Percentiles rank a stretch among this genome's conserved stretches.
phyloP scores from a whole-genome alignment of 2,113 vertebrate genomes.

The Stigmatopora nigra region DNA sequence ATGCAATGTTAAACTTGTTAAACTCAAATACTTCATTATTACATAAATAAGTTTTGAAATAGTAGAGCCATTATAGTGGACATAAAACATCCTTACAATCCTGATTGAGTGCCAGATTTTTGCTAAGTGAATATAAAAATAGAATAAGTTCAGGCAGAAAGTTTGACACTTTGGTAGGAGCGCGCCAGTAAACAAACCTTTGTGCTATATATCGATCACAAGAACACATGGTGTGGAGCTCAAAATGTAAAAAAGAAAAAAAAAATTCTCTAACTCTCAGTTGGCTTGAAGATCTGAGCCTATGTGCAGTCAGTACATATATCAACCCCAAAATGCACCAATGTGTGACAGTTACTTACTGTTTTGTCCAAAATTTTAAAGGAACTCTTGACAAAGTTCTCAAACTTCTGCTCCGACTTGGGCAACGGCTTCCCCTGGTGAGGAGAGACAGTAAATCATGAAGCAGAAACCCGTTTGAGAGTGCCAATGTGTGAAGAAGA shows the following conservation, averaged over 20 bases:
- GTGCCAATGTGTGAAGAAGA: conserved; percentile 17
- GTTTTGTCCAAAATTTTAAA: conserved; percentile 69
- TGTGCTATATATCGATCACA: neutral
- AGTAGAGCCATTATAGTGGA: too few species aligned
- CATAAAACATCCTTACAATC: too few species aligned
- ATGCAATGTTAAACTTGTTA: too few species aligned
- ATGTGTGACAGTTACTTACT: conserved; percentile 47
- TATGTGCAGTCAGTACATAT: neutral
- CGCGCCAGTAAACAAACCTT: neutral
- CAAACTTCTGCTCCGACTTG: conserved; percentile 74
- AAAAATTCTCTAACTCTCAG: neutral
- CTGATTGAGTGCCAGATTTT: too few species aligned
- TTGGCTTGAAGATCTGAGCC: neutral
- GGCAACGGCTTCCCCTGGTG: conserved; percentile 66
- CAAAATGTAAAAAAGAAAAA: neutral
- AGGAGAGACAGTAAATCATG: conserved; percentile 22
- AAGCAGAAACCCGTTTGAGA: conserved; percentile 25
- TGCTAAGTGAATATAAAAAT: neutral
- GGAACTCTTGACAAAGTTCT: conserved; percentile 64
- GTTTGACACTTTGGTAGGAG: neutral
- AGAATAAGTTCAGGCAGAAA: neutral
- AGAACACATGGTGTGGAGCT: neutral
- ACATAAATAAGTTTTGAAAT: too few species aligned
- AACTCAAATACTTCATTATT: too few species aligned
- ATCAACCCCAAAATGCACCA: neutral